Conservation (phyloP, 2,113 vertebrate species). For the Dolichallabes microphthalmus region DNA sequence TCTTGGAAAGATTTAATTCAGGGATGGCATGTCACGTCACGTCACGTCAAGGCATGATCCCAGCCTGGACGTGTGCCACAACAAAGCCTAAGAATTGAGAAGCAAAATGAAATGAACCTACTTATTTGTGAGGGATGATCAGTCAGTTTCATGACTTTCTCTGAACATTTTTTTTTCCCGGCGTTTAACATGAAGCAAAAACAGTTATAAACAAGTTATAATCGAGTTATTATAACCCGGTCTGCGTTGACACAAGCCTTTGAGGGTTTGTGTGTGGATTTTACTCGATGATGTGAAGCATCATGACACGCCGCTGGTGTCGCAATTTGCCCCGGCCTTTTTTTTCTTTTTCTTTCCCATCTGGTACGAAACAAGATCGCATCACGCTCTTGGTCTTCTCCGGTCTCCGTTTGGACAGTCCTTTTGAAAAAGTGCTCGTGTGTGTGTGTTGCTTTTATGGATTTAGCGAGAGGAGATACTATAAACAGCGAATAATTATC, state of each 20-base stretch:
- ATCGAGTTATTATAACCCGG: neutral
- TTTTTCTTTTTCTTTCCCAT: conserved; percentile 48
- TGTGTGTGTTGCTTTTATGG: conserved; percentile 62
- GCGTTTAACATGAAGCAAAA: neutral
- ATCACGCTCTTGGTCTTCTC: conserved; percentile 61
- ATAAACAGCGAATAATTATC: conserved; percentile 67
- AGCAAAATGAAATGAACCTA: neutral
- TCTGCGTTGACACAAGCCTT: neutral
- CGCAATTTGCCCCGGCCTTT: conserved; percentile 21
- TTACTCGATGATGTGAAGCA: conserved; percentile 18
- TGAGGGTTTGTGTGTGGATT: neutral
- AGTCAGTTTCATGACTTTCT: neutral
- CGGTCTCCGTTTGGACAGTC: conserved; percentile 61
- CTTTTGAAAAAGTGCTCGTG: conserved; percentile 67
- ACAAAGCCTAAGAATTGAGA: neutral
- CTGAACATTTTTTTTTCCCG: neutral
- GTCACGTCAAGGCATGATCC: neutral
- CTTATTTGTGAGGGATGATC: no score
- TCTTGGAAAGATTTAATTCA: neutral
- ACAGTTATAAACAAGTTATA: no score
- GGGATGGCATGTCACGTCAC: neutral
- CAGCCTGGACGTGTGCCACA: neutral
- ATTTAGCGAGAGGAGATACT: conserved; percentile 67
- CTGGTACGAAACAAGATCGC: conserved; percentile 65
- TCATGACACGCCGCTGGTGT: neutral